A percentile compares a stretch with the other conserved stretches of the same genome.
Evolutionary conservation across 1,140 invertebrate genomes (phyloP).

Genomic region (Leptinotarsa defecta): DNA sequence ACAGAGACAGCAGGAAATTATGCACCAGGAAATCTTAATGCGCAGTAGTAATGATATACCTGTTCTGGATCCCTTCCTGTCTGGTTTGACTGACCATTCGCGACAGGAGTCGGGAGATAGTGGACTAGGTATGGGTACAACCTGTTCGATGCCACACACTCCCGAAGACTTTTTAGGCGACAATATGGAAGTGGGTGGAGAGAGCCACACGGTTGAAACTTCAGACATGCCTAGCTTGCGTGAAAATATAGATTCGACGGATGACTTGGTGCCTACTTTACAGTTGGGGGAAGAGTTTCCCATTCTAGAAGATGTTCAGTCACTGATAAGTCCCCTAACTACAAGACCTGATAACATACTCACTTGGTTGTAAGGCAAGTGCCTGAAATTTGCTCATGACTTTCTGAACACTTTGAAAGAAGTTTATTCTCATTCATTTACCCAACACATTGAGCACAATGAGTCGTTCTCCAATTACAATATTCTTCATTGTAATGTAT

Average conservation of each 20-base stretch:
- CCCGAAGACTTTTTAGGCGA: constrained; percentile 90
- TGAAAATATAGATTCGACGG: constrained; percentile 81
- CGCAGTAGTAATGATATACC: constrained; percentile 63
- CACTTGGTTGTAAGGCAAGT: constrained; percentile 75
- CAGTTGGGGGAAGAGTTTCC: constrained; percentile 79
- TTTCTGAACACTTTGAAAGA: no score
- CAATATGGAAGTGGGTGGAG: constrained; percentile 78
- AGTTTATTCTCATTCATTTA: no score
- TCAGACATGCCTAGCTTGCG: constrained; percentile 67
- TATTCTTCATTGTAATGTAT: background rate
- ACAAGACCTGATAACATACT: constrained; percentile 77
- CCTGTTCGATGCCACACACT: constrained; percentile 87
- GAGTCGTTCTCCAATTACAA: no score
- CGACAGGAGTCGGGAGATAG: constrained; percentile 92
- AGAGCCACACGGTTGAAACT: constrained; percentile 65
- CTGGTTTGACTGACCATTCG: constrained; percentile 80
- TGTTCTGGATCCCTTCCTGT: constrained; percentile 80
- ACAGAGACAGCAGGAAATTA: constrained; percentile 86
- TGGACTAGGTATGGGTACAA: constrained; percentile 69
- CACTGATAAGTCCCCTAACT: constrained; percentile 77
- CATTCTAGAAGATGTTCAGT: constrained; percentile 85
- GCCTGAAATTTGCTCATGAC: constrained; percentile 24
- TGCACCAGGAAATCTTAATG: constrained; percentile 75
- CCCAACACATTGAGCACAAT: no score
- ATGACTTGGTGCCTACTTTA: constrained; percentile 86